phyloP scores from a whole-genome alignment of 2,888 invertebrate genomes.

The Nemapogon koenigi region DNA sequence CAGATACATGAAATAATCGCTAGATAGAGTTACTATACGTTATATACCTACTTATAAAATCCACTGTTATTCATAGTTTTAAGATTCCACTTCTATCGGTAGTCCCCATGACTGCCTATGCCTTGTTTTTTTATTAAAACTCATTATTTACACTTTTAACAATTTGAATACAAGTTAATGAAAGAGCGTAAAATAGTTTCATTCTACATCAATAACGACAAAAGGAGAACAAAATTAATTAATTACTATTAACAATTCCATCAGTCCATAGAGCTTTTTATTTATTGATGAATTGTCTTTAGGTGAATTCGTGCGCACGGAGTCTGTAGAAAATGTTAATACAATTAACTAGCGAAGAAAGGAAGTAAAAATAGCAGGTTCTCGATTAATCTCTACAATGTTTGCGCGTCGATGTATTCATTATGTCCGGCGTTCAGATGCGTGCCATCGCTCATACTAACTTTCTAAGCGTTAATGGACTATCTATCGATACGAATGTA shows the following conservation, averaged over 20 bases:
- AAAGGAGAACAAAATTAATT: slow-evolving; percentile 1
- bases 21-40: too few species aligned
- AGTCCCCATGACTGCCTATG: too few species aligned
- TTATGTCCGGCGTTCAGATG: slow-evolving; percentile 5
- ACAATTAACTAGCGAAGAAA: slow-evolving; percentile 6
- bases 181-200: too few species aligned
- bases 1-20: too few species aligned
- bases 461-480: slow-evolving; percentile 10
- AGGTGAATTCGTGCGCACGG: slow-evolving; percentile 3
- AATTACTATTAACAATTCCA: slow-evolving; percentile 1
- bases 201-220: not conserved
- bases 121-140: too few species aligned
- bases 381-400: slow-evolving; percentile 9
- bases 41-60: too few species aligned
- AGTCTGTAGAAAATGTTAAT: slow-evolving; percentile 3
- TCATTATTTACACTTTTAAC: too few species aligned
- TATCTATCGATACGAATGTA: slow-evolving; percentile 8
- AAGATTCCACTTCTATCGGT: too few species aligned
- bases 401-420: slow-evolving; percentile 10
- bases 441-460: slow-evolving; percentile 8
- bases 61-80: too few species aligned
- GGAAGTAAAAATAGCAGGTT: slow-evolving; percentile 3
- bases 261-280: slow-evolving; percentile 1
- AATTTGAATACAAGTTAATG: too few species aligned
- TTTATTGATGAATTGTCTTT: slow-evolving; percentile 4